phyloP scores from a whole-genome alignment of 92 coral and sea anemone species.

The Palythoa caribaeorum region DNA sequence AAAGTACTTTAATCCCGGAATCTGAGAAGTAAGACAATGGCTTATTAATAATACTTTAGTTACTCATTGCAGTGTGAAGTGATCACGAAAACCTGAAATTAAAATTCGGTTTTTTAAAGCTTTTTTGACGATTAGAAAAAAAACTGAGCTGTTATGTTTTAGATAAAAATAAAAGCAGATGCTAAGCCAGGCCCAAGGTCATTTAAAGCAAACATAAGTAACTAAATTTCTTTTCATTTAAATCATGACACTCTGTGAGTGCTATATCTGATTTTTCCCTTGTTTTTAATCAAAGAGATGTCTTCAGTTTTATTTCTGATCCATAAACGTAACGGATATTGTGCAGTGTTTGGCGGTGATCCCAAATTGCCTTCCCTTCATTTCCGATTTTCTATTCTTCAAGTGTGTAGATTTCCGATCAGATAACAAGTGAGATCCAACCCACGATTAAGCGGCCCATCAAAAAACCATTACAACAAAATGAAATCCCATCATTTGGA shows the following conservation, averaged over 20 bases:
- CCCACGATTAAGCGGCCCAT: conserved; percentile 23
- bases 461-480: conserved; percentile 34
- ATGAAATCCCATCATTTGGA: conserved; percentile 23
- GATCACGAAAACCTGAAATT: background rate
- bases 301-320: background rate
- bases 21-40: too few species aligned
- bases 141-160: background rate
- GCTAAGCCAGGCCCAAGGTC: background rate
- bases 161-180: background rate
- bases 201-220: conserved; percentile 8
- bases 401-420: conserved; percentile 39
- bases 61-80: background rate
- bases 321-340: conserved; percentile 29
- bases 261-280: conserved; percentile 2
- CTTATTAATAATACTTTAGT: too few species aligned
- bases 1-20: background rate
- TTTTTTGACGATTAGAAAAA: background rate
- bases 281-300: conserved; percentile 20
- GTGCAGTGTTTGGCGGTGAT: background rate
- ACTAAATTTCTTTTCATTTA: background rate
- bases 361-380: conserved; percentile 38
- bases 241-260: background rate
- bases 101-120: background rate
- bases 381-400: conserved; percentile 49
- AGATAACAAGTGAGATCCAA: conserved; percentile 26